Evolutionary conservation across 2,888 invertebrate species (phyloP), one percentile per base, ranked within the genome.

Genomic region (Drosophila kanekoi): DNA sequence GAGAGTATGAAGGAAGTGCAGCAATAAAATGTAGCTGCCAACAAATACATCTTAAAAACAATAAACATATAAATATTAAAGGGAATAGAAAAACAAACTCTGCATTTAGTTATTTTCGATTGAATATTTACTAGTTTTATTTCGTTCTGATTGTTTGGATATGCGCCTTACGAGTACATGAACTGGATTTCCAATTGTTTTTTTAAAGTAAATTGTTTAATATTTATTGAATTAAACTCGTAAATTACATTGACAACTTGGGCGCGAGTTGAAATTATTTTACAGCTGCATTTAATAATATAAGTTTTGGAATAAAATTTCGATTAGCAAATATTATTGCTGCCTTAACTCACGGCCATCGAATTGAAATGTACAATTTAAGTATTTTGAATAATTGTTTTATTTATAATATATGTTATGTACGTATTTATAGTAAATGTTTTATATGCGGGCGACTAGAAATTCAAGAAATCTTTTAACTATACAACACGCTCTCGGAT

Each of bases 361-460:
- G 51, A 67, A 65, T 65, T 37, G 35, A 64, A 75, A 77, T 78
- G 45, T 73, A 78, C 74, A 76, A 44, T 72, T 74, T 43, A 64
- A 62, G 20, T 63, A 62, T 49, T 74, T 63, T 54, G 59, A 68
- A 71, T 78, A 67, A 62, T 64, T 62, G n/a, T 60, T 68, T 72
- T 72, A 37, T 62, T 37, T 45, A 53, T 66, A 47, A 28, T 23
- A 16, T 33, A 10, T 60, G 13, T 57, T 81, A 65, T 75, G 48
- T 62, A 18, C 61, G 28, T 49, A 67, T 61, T 35, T 67, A 64
- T 82, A 72, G 69, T 85, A 83, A 71, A 77, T 86, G 77, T 79
- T 81, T 88, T 88, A 84, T 88, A 84, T 83, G 84, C 81, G 89
- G 89, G 83, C 83, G 83, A 84, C 83, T 84, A 84, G 83, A 84